Percentiles rank a stretch among this genome's conserved stretches.
phyloP scores from a whole-genome alignment of 2,888 invertebrate species.

The Brenthis hecate region DNA sequence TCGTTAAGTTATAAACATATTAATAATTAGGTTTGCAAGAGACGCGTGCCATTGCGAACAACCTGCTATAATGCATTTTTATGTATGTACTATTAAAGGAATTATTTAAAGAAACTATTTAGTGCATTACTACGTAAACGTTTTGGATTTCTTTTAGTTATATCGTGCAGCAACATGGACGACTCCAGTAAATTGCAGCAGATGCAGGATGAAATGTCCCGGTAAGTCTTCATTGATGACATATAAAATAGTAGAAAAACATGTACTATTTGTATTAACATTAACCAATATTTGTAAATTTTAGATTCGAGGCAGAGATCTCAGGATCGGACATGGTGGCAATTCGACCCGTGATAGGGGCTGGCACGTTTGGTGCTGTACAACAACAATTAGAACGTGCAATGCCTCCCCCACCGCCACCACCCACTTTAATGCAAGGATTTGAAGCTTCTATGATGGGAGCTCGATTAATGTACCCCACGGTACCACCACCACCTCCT shows the following conservation, averaged over 20 bases:
- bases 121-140: constrained; percentile 63
- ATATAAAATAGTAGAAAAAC: background rate
- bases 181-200: constrained; percentile 84
- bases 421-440: constrained; percentile 58
- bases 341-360: constrained; percentile 86
- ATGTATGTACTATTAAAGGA: constrained; percentile 40
- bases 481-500: constrained; percentile 86
- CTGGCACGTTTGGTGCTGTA: constrained; percentile 87
- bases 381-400: constrained; percentile 85
- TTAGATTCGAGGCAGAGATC: constrained; percentile 95
- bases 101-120: constrained; percentile 28
- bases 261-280: background rate
- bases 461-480: constrained; percentile 78
- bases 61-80: constrained; percentile 27
- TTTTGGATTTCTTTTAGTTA: constrained; percentile 78
- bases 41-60: background rate
- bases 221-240: constrained; percentile 68
- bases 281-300: constrained; percentile 29
- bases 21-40: background rate
- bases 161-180: constrained; percentile 65
- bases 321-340: constrained; percentile 82
- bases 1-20: background rate
- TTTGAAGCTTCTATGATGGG: constrained; percentile 52
- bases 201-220: constrained; percentile 96
- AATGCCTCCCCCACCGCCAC: constrained; percentile 64